These are phyloP conservation scores for Melangyna quadrimaculata DNA, from an alignment of 2,888 invertebrate species.

Conservation along the genomic window DNA sequence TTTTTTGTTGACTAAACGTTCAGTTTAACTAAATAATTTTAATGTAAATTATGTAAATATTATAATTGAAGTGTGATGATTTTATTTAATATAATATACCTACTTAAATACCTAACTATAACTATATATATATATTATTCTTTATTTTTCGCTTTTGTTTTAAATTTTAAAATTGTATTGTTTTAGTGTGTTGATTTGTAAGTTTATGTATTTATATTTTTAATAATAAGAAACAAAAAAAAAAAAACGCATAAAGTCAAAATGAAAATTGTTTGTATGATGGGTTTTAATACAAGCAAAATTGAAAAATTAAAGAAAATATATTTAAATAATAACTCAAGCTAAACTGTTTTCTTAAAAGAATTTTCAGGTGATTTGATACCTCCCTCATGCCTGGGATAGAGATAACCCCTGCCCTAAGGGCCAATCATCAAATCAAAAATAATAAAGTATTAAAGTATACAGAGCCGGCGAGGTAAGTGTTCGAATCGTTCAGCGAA, in stretches of 20 bases:
- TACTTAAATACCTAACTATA: neutral
- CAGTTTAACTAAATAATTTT: neutral
- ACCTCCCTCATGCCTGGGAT: no score
- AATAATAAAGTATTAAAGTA: neutral
- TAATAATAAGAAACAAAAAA: constrained; percentile 29
- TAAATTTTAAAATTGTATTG: constrained; percentile 25
- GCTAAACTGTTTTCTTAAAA: neutral
- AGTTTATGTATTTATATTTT: constrained; percentile 63
- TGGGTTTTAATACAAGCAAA: constrained; percentile 34
- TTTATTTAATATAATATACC: neutral
- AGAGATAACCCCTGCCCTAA: no score
- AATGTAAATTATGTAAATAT: constrained; percentile 22
- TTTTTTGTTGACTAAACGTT: neutral
- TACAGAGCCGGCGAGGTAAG: no score
- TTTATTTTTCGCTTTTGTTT: constrained; percentile 32
- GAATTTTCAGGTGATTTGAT: no score
- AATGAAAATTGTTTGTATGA: constrained; percentile 8
- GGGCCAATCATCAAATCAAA: neutral
- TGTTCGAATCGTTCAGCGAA: no score
- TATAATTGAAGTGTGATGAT: constrained; percentile 16
- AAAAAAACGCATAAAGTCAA: constrained; percentile 18
- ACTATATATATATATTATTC: neutral
- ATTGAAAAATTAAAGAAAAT: constrained; percentile 19
- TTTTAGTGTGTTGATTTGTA: constrained; percentile 55
- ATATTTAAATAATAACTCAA: constrained; percentile 5